A percentile compares a stretch with the other conserved stretches of the same genome.
Evolutionary conservation across 1,140 invertebrate species (phyloP).

Genomic region (Psix sp.): DNA sequence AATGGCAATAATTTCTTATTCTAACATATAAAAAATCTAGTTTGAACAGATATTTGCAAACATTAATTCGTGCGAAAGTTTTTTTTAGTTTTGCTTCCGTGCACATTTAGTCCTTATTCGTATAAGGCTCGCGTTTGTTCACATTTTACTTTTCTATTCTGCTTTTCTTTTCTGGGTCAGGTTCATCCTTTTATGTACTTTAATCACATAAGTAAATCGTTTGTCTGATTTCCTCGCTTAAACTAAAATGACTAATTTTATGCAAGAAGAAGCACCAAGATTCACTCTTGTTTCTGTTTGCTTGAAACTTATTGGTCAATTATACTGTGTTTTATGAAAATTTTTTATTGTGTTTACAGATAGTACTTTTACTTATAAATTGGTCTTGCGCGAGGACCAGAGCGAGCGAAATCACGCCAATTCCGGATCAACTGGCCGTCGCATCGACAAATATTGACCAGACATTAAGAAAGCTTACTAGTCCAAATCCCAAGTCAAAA

Average conservation of each 20-base stretch:
- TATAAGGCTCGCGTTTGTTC: conserved; percentile 58
- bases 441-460: conserved; percentile 63
- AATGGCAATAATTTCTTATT: too few species aligned
- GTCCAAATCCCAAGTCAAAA: conserved; percentile 16
- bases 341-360: conserved; percentile 61
- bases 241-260: conserved; percentile 50
- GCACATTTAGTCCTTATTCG: conserved; percentile 74
- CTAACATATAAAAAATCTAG: too few species aligned
- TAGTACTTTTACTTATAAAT: conserved; percentile 67
- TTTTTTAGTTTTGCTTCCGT: conserved; percentile 71
- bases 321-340: conserved; percentile 3
- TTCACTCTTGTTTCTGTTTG: conserved; percentile 45
- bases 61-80: conserved; percentile 71
- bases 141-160: conserved; percentile 74
- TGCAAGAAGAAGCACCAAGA: conserved; percentile 37
- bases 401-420: conserved; percentile 40
- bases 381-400: conserved; percentile 62
- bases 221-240: conserved; percentile 27
- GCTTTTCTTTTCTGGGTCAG: conserved; percentile 72
- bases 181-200: conserved; percentile 64
- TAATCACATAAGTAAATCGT: conserved; percentile 54
- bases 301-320: conserved; percentile 3
- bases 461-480: conserved; percentile 38
- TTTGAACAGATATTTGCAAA: conserved; percentile 17
- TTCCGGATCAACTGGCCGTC: conserved; percentile 68